Percentiles rank a stretch among this genome's conserved stretches.
phyloP scores from a whole-genome alignment of 30 jellyfish, hydroid and myxozoan genomes.

The Mastigias papua region DNA sequence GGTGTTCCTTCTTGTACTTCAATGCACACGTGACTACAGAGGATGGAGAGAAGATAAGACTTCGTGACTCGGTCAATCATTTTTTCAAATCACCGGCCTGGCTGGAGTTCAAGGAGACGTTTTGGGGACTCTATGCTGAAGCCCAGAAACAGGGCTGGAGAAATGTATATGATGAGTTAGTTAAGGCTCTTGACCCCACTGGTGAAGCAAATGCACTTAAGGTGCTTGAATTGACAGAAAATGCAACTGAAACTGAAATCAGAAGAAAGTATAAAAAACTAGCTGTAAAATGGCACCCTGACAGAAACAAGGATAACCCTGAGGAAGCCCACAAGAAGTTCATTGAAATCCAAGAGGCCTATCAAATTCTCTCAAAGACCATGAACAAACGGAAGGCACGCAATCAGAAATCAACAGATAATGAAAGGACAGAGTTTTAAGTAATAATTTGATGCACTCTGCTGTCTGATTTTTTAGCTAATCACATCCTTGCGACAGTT shows the following conservation, averaged over 20 bases:
- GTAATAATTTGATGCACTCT: background rate
- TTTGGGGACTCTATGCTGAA: constrained; percentile 88
- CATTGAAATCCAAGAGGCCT: constrained; percentile 94
- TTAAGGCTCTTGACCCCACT: constrained; percentile 94
- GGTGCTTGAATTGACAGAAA: constrained; percentile 83
- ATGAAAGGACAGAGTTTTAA: constrained; percentile 85
- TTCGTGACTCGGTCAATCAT: constrained; percentile 91
- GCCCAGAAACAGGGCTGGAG: constrained; percentile 97
- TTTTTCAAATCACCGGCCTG: constrained; percentile 99
- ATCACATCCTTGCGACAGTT: too few species aligned
- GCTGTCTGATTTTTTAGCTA: too few species aligned
- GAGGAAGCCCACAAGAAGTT: constrained; percentile 87
- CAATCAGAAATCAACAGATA: constrained; percentile 50
- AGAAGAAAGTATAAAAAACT: constrained; percentile 77
- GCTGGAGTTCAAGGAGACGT: constrained; percentile 93
- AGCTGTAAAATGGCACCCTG: constrained; percentile 98
- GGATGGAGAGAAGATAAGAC: constrained; percentile 91
- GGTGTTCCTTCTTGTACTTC: constrained; percentile 93
- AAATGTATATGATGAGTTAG: constrained; percentile 92
- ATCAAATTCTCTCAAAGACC: constrained; percentile 75
- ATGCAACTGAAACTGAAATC: constrained; percentile 87
- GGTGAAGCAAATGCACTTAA: constrained; percentile 97
- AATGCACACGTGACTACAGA: constrained; percentile 97
- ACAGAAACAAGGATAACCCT: constrained; percentile 71
- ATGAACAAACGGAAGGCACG: constrained; percentile 67